Evolutionary conservation across 2,797 vertebrate species (phyloP).

Genomic region (Selene dorsalis): DNA sequence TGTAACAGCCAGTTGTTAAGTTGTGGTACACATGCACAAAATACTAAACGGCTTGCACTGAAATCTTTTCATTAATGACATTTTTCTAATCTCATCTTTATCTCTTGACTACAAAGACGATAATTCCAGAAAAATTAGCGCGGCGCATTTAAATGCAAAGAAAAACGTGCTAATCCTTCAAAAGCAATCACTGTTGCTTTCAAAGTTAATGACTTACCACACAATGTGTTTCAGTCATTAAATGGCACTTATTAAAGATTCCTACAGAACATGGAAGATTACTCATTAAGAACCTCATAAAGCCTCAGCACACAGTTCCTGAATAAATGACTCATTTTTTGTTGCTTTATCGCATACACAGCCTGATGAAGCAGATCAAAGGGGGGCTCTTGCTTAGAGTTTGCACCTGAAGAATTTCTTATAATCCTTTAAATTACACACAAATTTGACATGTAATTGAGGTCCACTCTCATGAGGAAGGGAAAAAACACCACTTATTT

Average conservation of each 20-base stretch:
- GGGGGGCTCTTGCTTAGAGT: constrained; percentile 3
- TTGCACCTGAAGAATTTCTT: constrained; percentile 62
- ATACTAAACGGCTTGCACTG: constrained; percentile 12
- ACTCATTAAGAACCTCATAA: constrained; percentile 70
- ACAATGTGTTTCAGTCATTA: constrained; percentile 79
- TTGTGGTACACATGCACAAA: constrained; percentile 2
- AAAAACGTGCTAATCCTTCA: constrained; percentile 74
- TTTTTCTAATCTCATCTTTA: constrained; percentile 64
- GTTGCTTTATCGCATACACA: constrained; percentile 56
- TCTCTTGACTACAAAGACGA: constrained; percentile 58
- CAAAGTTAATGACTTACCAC: constrained; percentile 80
- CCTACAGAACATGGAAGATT: constrained; percentile 73
- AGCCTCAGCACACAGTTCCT: constrained; percentile 51
- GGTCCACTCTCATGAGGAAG: constrained; percentile 33
- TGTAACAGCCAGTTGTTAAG: not conserved
- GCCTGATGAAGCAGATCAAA: constrained; percentile 68
- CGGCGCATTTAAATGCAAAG: constrained; percentile 69
- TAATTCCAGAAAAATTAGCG: constrained; percentile 59
- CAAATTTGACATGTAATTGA: constrained; percentile 44
- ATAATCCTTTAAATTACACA: constrained; percentile 66
- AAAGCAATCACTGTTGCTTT: constrained; percentile 79
- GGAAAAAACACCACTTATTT: constrained; percentile 7
- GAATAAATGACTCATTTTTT: constrained; percentile 69
- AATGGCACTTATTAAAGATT: constrained; percentile 79
- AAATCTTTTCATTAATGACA: constrained; percentile 56